Percentiles rank a stretch among this genome's conserved stretches.
Evolutionary conservation across 2,888 invertebrate genomes (phyloP).

Genomic region (Melipona bicolor): DNA sequence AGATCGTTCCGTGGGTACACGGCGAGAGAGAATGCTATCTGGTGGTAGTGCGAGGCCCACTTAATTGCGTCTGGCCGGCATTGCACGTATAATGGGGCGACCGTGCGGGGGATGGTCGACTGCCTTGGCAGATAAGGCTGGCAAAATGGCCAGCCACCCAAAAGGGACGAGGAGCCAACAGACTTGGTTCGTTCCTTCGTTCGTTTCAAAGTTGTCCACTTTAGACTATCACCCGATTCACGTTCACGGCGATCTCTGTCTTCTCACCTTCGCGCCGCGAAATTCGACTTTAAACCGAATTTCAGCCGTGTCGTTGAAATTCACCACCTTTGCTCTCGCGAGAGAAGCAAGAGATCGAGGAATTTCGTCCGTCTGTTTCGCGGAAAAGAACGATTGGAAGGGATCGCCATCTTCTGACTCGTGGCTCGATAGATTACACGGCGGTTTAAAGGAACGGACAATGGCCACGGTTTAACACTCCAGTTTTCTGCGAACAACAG

Average conservation of each 20-base stretch:
- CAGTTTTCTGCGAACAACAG: slow-evolving; percentile 50
- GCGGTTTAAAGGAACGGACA: slow-evolving; percentile 26
- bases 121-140: slow-evolving; percentile 67
- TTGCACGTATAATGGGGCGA: slow-evolving; percentile 66
- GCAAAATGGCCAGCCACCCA: slow-evolving; percentile 44
- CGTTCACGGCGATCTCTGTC: too few species aligned
- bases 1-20: slow-evolving; percentile 44
- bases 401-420: not conserved
- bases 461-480: slow-evolving; percentile 27
- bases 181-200: slow-evolving; percentile 43
- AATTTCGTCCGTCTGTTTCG: too few species aligned
- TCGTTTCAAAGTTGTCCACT: slow-evolving; percentile 19
- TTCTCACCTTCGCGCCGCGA: too few species aligned
- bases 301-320: too few species aligned
- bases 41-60: slow-evolving; percentile 56
- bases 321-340: too few species aligned
- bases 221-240: not conserved
- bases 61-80: slow-evolving; percentile 70
- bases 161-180: not conserved
- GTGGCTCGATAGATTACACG: not conserved
- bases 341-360: too few species aligned
- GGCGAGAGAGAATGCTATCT: slow-evolving; percentile 62
- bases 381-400: not conserved
- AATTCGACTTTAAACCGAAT: too few species aligned
- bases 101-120: slow-evolving; percentile 32